Evolutionary conservation across 2,113 vertebrate species (phyloP), one percentile per base, ranked within the genome.

Genomic region (Lota lota): DNA sequence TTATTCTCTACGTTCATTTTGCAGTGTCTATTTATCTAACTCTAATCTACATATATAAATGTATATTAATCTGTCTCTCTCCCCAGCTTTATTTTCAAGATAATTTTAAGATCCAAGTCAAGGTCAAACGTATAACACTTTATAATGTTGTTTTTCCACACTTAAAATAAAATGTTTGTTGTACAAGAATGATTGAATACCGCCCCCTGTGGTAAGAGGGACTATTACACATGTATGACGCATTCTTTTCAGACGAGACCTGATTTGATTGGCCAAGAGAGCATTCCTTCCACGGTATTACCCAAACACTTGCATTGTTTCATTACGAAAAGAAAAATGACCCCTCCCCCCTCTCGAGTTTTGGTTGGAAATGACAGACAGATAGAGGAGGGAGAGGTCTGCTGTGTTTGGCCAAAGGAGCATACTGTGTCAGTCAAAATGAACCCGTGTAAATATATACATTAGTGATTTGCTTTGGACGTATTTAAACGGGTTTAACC

Each of bases 1-100:
- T 95, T 95, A 98, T 98, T 99, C 95, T 97, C 92, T 97, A 96
- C 24, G 4, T 50, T 50, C 53, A 56, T 18, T 56, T 56, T 56
- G 53, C 15, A 17, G 16, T 4, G 53, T 56, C 53, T 56, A 10
- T n/a, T 47, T 47, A 47, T 47, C 40, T 7, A 10, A 47, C 40
- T 47, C 40, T 47, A 47, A 47, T 47, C 40, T 12, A 33, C 7
- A 47, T 47, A 47, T 47, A 10, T 10, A 47, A 6, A 10, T 47
- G 10, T 47, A 4, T 47, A 47, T 47, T 47, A 6, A 47, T 47
- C 4, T 47, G 40, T 11, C 40, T 47, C 40, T 47, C 40, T 47
- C 40, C 40, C 7, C 12, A 47, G 40, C 40, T 47, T 47, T 47
- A 47, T 47, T 47, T 0, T 47, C 40, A 47, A 28, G 40, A 47